A percentile compares a stretch with the other conserved stretches of the same genome.
These are phyloP conservation scores for Moxostoma hubbsi DNA, from an alignment of 2,797 vertebrate genomes.

Conservation along the genomic window DNA sequence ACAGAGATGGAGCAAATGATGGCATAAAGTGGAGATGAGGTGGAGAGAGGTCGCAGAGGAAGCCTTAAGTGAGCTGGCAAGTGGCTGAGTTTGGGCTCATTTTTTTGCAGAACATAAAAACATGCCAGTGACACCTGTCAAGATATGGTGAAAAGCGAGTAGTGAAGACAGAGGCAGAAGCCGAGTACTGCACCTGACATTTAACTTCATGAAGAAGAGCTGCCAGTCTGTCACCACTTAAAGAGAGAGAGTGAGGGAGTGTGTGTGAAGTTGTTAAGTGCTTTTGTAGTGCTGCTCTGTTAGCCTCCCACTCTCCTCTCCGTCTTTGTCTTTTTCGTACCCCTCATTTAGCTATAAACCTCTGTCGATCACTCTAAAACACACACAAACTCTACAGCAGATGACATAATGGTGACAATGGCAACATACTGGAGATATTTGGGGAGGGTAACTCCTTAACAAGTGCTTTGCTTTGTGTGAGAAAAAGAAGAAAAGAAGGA, in stretches of 20 bases:
- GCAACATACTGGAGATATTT: slow-evolving; percentile 10
- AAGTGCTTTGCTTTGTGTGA: slow-evolving; percentile 17
- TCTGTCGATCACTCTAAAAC: slow-evolving; percentile 45
- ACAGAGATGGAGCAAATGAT: slow-evolving; percentile 26
- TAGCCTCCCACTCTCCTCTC: slow-evolving; percentile 35
- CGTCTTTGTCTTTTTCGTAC: slow-evolving; percentile 32
- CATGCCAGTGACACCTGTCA: slow-evolving; percentile 33
- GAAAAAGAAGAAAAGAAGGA: background rate
- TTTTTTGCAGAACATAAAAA: slow-evolving; percentile 40
- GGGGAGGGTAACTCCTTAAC: slow-evolving; percentile 26
- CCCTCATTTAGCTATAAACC: slow-evolving; percentile 41
- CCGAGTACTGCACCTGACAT: slow-evolving; percentile 48
- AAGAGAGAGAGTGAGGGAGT: slow-evolving; percentile 15
- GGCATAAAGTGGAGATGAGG: slow-evolving; percentile 26
- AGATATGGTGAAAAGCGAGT: slow-evolving; percentile 32
- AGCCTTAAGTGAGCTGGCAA: slow-evolving; percentile 21
- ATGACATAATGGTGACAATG: slow-evolving; percentile 37
- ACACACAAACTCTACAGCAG: background rate
- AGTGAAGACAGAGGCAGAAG: slow-evolving; percentile 38
- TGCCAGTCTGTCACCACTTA: slow-evolving; percentile 49
- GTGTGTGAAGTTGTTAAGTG: slow-evolving; percentile 37
- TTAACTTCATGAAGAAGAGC: slow-evolving; percentile 49
- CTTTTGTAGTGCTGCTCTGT: slow-evolving; percentile 49
- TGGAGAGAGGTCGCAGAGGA: slow-evolving; percentile 36
- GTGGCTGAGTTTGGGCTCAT: slow-evolving; percentile 31